Conservation (phyloP, 2,797 vertebrate genomes). For the Cygnus olor region DNA sequence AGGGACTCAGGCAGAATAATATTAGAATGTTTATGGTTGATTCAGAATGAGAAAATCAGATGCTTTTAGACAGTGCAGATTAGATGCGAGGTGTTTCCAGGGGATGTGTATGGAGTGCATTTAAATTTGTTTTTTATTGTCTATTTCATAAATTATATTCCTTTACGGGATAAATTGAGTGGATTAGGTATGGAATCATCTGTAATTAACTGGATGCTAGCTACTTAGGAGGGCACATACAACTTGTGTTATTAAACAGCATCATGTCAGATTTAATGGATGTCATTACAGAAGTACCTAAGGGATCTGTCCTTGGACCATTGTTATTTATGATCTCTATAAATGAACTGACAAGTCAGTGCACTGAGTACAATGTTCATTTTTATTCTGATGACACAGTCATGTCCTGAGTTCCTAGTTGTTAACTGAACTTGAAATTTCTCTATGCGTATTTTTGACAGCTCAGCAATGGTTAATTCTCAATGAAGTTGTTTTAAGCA, state of each 20-base stretch:
- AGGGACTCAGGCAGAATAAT: neutral
- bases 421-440: conserved; percentile 40
- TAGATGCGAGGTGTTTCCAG: conserved; percentile 57
- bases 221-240: conserved; percentile 76
- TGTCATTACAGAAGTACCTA: conserved; percentile 79
- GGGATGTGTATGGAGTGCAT: conserved; percentile 52
- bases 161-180: conserved; percentile 76
- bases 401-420: conserved; percentile 7
- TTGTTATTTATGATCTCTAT: conserved; percentile 79
- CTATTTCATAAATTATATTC: conserved; percentile 73
- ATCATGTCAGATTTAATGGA: conserved; percentile 81
- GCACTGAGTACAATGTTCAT: conserved; percentile 44
- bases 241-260: conserved; percentile 79
- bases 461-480: conserved; percentile 41
- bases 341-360: conserved; percentile 76
- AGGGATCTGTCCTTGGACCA: conserved; percentile 73
- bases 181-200: conserved; percentile 75
- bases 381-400: conserved; percentile 70
- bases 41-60: conserved; percentile 24
- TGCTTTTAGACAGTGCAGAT: conserved; percentile 39
- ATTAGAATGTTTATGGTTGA: conserved; percentile 6
- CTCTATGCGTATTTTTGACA: neutral
- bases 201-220: conserved; percentile 80
- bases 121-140: conserved; percentile 75
- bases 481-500: conserved; percentile 10